These are phyloP conservation scores for Gopherus flavomarginatus DNA, from an alignment of 2,113 vertebrate species.

Conservation along the genomic window DNA sequence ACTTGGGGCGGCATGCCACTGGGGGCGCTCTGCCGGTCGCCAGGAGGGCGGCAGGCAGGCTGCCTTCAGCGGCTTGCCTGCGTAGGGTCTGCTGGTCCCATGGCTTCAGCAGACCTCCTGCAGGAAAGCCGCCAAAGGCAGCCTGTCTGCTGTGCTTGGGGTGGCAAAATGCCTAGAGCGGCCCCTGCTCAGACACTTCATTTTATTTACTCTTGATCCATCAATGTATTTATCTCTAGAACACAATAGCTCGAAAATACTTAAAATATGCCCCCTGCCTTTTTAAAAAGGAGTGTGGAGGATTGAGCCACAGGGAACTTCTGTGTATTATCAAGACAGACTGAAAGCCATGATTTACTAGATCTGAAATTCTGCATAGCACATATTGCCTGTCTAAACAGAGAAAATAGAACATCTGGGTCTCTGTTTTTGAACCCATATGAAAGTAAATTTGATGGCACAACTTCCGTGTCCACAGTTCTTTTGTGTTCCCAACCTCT, in stretches of 20 bases:
- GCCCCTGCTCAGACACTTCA: neutral
- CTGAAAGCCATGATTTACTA: neutral
- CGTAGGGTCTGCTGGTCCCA: too few species aligned
- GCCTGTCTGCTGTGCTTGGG: too few species aligned
- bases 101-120: too few species aligned
- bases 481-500: neutral
- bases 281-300: neutral
- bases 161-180: too few species aligned
- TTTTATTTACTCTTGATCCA: fast-evolving
- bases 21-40: too few species aligned
- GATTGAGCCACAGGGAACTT: neutral
- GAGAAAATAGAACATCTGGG: neutral
- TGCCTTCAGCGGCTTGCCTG: too few species aligned
- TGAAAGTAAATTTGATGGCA: neutral
- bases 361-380: neutral
- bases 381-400: neutral
- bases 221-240: neutral
- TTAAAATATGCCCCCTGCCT: neutral
- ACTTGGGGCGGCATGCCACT: too few species aligned
- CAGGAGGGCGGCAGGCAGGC: too few species aligned
- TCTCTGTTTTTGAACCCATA: neutral
- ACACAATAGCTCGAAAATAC: neutral
- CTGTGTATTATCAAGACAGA: slow-evolving; percentile 11
- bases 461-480: neutral
- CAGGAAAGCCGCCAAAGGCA: too few species aligned